phyloP scores from a whole-genome alignment of 2,888 invertebrate genomes.

The Agrotis puta region DNA sequence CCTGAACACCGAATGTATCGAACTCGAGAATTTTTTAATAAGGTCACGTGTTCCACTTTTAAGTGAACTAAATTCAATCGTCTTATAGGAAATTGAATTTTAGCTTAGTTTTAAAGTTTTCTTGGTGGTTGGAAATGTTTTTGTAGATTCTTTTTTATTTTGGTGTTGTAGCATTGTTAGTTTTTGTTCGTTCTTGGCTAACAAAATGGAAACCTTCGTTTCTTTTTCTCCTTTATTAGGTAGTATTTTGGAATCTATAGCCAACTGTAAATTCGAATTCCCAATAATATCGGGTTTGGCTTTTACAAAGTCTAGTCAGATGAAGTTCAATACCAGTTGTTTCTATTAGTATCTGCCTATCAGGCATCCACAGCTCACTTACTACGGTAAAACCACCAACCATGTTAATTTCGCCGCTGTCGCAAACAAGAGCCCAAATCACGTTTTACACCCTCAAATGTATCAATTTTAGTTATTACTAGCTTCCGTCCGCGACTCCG shows the following conservation, averaged over 20 bases:
- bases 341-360: too few relatives aligned
- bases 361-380: too few relatives aligned
- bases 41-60: conserved; percentile 58
- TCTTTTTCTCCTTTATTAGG: not conserved
- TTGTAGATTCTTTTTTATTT: conserved; percentile 30
- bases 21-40: conserved; percentile 54
- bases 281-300: too few relatives aligned
- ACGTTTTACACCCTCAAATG: too few relatives aligned
- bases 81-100: conserved; percentile 53
- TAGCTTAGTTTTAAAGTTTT: conserved; percentile 46
- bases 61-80: conserved; percentile 61
- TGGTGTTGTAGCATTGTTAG: not conserved
- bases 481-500: too few relatives aligned
- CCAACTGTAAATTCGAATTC: not conserved
- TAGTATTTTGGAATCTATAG: not conserved
- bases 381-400: too few relatives aligned
- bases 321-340: too few relatives aligned
- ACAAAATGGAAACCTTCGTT: not conserved
- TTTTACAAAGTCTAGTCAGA: too few relatives aligned
- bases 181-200: conserved; percentile 3
- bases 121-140: conserved; percentile 18
- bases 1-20: conserved; percentile 45
- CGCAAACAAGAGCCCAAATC: not conserved
- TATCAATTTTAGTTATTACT: too few relatives aligned
- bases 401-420: too few relatives aligned